Evolutionary conservation across 1,140 invertebrate species (phyloP), one percentile per base, ranked within the genome.

Genomic region (Hypothenemus hampei): DNA sequence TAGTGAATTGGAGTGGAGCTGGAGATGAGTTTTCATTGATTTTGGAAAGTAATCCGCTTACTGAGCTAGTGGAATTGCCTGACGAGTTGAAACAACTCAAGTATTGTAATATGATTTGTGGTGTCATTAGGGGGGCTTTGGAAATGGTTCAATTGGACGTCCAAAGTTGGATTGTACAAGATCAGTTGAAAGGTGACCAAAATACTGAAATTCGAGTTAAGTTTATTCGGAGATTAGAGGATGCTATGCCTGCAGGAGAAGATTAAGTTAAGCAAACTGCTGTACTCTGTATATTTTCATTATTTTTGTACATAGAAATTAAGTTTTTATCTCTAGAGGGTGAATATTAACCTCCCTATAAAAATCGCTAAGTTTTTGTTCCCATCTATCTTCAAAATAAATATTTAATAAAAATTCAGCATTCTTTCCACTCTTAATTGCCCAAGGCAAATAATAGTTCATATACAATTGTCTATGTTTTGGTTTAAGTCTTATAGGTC

Each of bases 21-120:
- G 91, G 88, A 3, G 94, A 99, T 75, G 96, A 99, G 76, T 99
- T 98, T 77, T 98, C 95, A 0, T 76, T 99, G 3, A 83, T 93
- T 1, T 86, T 98, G 70, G 96, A 99, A 59, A 81, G 85, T 23
- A 99, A 97, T 77, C 96, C 97, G 0, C 72, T 99, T 11, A 93
- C 90, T n/a, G 97, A 99, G 72, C 97, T 98, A 81, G 95, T 98
- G 3, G 97, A 99, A 75, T 78, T 99, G 60, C 97, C 97, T 4
- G 91, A 93, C 6, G 93, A 96, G 68, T 77, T 90, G 39, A 87
- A 83, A 66, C 82, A 82, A 64, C 77, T 99, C 0, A 92, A 93
- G 67, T 99, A 98, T 71, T 97, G 92, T 59, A 95, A 95, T 70
- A 80, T 99, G 39, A 78, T 99, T 24, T 90, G 91, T 62, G 97